A percentile compares a stretch with the other conserved stretches of the same genome.
phyloP scores from a whole-genome alignment of 2,888 invertebrate genomes.

The Acleris holmiana region DNA sequence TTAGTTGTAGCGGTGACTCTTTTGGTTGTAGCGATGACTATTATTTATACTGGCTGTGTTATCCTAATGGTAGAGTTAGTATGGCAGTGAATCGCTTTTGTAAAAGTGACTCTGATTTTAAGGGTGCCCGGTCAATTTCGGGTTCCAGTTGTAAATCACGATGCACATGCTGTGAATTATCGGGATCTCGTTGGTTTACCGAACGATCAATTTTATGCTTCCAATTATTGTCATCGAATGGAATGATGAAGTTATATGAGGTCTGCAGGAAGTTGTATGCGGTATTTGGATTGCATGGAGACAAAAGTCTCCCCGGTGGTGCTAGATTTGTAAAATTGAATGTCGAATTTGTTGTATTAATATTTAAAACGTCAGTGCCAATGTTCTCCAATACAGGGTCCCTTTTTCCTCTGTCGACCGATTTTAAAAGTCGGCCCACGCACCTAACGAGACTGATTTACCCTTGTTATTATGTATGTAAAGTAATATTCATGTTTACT shows the following conservation, averaged over 20 bases:
- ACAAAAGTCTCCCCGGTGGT: slow-evolving; percentile 8
- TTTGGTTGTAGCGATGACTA: too few species aligned
- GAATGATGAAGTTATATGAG: too few species aligned
- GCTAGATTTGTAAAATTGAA: slow-evolving; percentile 27
- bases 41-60: too few species aligned
- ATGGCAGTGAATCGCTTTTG: too few species aligned
- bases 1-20: too few species aligned
- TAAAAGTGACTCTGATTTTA: too few species aligned
- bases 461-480: slow-evolving; percentile 43
- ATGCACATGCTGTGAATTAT: too few species aligned
- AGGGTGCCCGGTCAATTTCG: too few species aligned
- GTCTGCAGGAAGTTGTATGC: slow-evolving; percentile 11
- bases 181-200: too few species aligned
- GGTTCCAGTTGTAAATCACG: too few species aligned
- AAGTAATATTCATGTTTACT: slow-evolving; percentile 23
- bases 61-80: too few species aligned
- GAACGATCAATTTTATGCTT: not conserved
- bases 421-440: slow-evolving; percentile 37
- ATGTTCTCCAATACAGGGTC: slow-evolving; percentile 51
- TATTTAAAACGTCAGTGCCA: slow-evolving; percentile 45
- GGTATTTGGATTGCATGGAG: not conserved
- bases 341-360: slow-evolving; percentile 39
- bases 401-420: slow-evolving; percentile 45
- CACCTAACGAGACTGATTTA: slow-evolving; percentile 67
- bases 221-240: not conserved